phyloP scores from a whole-genome alignment of 2,888 invertebrate genomes.

The Arrhopalites spinosus region DNA sequence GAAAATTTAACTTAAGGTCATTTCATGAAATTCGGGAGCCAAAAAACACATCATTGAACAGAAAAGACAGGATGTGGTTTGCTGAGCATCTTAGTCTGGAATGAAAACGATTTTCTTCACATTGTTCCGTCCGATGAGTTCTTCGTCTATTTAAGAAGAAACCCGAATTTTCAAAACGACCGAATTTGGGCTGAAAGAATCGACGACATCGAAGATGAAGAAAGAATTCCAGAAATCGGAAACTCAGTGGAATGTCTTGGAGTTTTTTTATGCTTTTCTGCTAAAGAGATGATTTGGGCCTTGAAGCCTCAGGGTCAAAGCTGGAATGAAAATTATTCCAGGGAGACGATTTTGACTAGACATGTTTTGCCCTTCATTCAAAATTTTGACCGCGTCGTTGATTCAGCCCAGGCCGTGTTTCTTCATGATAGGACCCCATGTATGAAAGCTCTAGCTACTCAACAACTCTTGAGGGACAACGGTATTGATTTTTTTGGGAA shows the following conservation, averaged over 20 bases:
- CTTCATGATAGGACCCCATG: conserved; percentile 26
- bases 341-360: neutral
- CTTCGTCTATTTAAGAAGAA: neutral
- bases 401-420: conserved; percentile 5
- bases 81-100: conserved; percentile 6
- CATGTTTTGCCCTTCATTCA: conserved; percentile 12
- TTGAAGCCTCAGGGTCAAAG: neutral
- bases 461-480: neutral
- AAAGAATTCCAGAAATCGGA: neutral
- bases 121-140: conserved; percentile 1
- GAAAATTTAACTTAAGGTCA: neutral
- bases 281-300: conserved; percentile 4
- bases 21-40: conserved; percentile 16
- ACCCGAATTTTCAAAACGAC: conserved; percentile 13
- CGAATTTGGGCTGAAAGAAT: neutral
- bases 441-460: conserved; percentile 22
- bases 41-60: neutral
- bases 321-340: conserved; percentile 26
- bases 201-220: conserved; percentile 3
- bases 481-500: conserved; percentile 24
- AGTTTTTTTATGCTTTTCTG: conserved; percentile 19
- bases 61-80: conserved; percentile 11
- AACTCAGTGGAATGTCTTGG: conserved; percentile 14
- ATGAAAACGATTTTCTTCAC: conserved; percentile 9
- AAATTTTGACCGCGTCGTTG: conserved; percentile 7